Evolutionary conservation across 2,888 invertebrate genomes (phyloP), one percentile per base, ranked within the genome.

Genomic region (Mesodorylaimus sp.): DNA sequence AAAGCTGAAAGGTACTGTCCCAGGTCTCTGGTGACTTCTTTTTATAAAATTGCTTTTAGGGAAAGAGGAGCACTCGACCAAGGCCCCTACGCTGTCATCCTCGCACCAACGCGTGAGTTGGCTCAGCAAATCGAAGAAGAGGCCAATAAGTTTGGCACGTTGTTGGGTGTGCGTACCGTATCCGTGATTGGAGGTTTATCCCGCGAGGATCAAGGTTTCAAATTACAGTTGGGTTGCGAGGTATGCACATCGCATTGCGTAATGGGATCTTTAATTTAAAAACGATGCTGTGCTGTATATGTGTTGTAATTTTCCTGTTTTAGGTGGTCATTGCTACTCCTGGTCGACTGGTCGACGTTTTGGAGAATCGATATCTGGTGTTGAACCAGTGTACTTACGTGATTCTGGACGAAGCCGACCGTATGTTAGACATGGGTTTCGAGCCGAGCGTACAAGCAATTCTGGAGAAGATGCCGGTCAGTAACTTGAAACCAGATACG

Each of bases 401-500:
- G 53, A 93, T 76, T 51, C 67, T 75, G 58, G 76, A 76, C 58
- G 75, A 76, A 58, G 97, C 97, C 29, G 97, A 99, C 74, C 79
- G 93, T 65, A 99, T 99, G 97, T 91, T 99, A 70, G 95, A 99
- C 75, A 93, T 99, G 86, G 95, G 95, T 66, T 99, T 99, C 66
- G 97, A 99, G 68, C 87, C 91, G 39, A 73, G 74, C 54, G 95
- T 99, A 0, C 91, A 95, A 64, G 88, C 87, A 68, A 95, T 99
- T 68, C 74, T 99, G 29, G 91, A 91, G 62, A 89, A 81, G 67
- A 86, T 99, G 82, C 97, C 97, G 0, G 95, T 93, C 0, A 80
- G 91, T 1, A 99, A 99, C 70, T 75, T 88, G 52, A 99, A 99
- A 68, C 97, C 97, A 0, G 97, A 99, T 65, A 80, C 83, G 0